Evolutionary conservation across 1,140 invertebrate genomes (phyloP), one percentile per base, ranked within the genome.

Genomic region (Heterodera carotae): DNA sequence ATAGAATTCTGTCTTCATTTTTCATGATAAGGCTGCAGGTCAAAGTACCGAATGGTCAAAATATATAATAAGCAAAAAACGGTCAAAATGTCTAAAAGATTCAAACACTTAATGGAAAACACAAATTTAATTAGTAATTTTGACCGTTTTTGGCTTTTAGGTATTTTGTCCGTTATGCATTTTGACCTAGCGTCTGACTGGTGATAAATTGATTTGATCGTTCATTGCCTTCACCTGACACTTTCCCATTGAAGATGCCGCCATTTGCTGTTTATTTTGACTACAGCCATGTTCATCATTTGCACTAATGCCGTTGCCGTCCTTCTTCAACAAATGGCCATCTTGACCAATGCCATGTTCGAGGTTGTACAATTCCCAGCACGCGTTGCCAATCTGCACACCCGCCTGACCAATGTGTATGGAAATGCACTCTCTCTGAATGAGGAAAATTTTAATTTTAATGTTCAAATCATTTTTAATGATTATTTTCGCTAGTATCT

Each of bases 361-460:
- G 81, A 94, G 88, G 88, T 93, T 94, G 89, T 94, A 94, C 74
- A 95, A 89, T 88, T 95, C 93, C 91, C 91, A 91, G 83, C 91
- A 91, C 56, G 91, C 92, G 87, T 94, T 94, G 79, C 93, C 93
- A 86, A 94, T 94, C 89, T 95, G 93, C 4, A 93, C 93, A 64
- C 93, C 93, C 76, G 93, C 93, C 89, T 95, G 93, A 64, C 93
- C 93, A 84, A 94, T 91, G 88, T 94, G 93, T 77, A 94, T 91
- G 82, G 92, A 93, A 84, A 94, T 92, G 86, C 92, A 93, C 90
- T 94, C 93, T n/a, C 80, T 72, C 80, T 81, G 53, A 66, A 77
- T 59, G 25, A 69, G 25, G 15, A 34, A 12, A 22, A 22, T 22
- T 53, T 22, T 15, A 22, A 56, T 56, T 56, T 56, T 56, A 56